Conservation (phyloP, 23 tunicate genomes). For the Botrylloides violaceus region DNA sequence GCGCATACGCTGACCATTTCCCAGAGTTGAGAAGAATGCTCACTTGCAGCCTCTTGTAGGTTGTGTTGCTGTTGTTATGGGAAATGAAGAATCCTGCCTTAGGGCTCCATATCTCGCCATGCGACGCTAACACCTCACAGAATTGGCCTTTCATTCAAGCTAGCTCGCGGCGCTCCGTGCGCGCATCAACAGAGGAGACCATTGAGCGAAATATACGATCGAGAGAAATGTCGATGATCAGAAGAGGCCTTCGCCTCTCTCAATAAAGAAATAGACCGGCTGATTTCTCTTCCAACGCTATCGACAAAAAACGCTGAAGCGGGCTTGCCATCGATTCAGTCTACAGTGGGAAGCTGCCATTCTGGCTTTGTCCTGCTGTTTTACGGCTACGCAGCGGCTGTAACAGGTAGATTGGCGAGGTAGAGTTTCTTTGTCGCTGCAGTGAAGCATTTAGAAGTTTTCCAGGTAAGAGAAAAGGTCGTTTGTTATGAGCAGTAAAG, state of each 20-base stretch:
- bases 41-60: too few species aligned
- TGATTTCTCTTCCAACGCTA: slow-evolving; percentile 11
- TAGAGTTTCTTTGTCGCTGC: background rate
- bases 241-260: slow-evolving; percentile 3
- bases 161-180: background rate
- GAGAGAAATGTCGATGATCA: background rate
- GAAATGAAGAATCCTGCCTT: background rate
- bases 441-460: too few species aligned
- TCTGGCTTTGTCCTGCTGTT: background rate
- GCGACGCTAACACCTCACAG: background rate
- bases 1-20: too few species aligned
- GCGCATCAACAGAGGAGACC: too few species aligned
- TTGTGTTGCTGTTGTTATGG: too few species aligned
- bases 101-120: background rate
- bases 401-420: background rate
- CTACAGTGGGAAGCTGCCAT: background rate
- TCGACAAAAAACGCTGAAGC: slow-evolving; percentile 1
- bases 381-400: background rate
- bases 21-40: too few species aligned
- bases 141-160: background rate
- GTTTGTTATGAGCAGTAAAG: too few species aligned
- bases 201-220: background rate
- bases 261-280: slow-evolving; percentile 10
- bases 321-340: slow-evolving; percentile 3
- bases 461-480: too few species aligned